phyloP scores from a whole-genome alignment of 2,888 invertebrate genomes.

The Iselma pallidipennis region DNA sequence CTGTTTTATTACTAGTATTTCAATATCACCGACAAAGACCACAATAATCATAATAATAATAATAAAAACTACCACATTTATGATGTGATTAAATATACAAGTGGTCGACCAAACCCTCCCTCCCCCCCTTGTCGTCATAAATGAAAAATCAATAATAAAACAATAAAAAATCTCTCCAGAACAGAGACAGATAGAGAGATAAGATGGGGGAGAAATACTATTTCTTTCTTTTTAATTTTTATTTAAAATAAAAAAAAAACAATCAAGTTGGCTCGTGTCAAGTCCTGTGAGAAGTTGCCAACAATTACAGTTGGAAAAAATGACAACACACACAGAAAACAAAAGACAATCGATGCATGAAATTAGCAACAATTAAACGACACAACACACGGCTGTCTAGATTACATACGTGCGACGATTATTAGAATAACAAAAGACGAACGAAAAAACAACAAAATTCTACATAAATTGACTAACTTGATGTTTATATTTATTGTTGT shows the following conservation, averaged over 20 bases:
- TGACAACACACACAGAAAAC: conserved; percentile 4
- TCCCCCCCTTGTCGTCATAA: too few relatives aligned
- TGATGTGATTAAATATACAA: conserved; percentile 12
- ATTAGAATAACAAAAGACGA: too few relatives aligned
- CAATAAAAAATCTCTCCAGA: conserved; percentile 13
- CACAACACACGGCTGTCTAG: conserved; percentile 6
- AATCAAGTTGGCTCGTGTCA: not conserved
- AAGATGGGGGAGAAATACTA: too few relatives aligned
- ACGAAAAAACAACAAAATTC: too few relatives aligned
- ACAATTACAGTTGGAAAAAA: not conserved
- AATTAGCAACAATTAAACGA: conserved; percentile 22
- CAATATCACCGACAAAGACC: not conserved
- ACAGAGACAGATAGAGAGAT: too few relatives aligned
- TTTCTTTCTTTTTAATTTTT: too few relatives aligned
- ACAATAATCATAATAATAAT: not conserved
- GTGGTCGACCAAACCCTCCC: not conserved
- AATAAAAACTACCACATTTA: not conserved
- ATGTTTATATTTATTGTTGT: too few relatives aligned
- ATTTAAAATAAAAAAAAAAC: too few relatives aligned
- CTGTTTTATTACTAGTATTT: not conserved
- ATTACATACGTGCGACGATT: not conserved
- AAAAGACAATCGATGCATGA: conserved; percentile 28
- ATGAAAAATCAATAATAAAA: conserved; percentile 17
- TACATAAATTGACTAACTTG: too few relatives aligned
- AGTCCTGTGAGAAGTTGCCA: not conserved